These are phyloP conservation scores for Electrophaes corylata DNA, from an alignment of 2,888 invertebrate species.

Conservation along the genomic window DNA sequence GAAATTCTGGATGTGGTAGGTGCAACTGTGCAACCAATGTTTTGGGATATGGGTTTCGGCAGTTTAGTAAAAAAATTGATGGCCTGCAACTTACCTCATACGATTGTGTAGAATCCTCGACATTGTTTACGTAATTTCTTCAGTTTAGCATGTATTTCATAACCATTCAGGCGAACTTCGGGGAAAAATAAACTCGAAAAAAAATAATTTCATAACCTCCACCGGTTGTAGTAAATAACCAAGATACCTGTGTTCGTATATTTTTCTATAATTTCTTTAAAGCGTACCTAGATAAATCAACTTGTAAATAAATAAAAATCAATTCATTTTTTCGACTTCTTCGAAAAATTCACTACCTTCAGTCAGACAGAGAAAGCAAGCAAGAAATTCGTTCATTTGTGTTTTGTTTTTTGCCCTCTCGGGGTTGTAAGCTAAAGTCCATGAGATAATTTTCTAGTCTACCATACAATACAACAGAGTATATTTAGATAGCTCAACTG, in stretches of 20 bases:
- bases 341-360: slow-evolving; percentile 37
- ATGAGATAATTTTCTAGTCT: too few species aligned
- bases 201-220: slow-evolving; percentile 72
- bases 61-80: not conserved
- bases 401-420: too few species aligned
- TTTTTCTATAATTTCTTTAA: slow-evolving; percentile 49
- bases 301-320: slow-evolving; percentile 73
- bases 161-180: slow-evolving; percentile 54
- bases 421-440: too few species aligned
- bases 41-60: not conserved
- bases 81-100: slow-evolving; percentile 59
- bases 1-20: not conserved
- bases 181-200: slow-evolving; percentile 47
- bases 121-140: slow-evolving; percentile 70
- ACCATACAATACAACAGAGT: too few species aligned
- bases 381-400: not conserved
- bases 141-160: slow-evolving; percentile 59
- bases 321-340: slow-evolving; percentile 70
- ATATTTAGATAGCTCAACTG: too few species aligned
- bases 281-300: slow-evolving; percentile 74
- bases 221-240: slow-evolving; percentile 62
- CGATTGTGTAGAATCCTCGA: slow-evolving; percentile 79
- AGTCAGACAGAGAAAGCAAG: not conserved
- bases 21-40: not conserved
- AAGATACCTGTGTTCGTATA: slow-evolving; percentile 48